A percentile compares a stretch with the other conserved stretches of the same genome.
Evolutionary conservation across 2,888 invertebrate genomes (phyloP).

Genomic region (Drosophila imparisetae): DNA sequence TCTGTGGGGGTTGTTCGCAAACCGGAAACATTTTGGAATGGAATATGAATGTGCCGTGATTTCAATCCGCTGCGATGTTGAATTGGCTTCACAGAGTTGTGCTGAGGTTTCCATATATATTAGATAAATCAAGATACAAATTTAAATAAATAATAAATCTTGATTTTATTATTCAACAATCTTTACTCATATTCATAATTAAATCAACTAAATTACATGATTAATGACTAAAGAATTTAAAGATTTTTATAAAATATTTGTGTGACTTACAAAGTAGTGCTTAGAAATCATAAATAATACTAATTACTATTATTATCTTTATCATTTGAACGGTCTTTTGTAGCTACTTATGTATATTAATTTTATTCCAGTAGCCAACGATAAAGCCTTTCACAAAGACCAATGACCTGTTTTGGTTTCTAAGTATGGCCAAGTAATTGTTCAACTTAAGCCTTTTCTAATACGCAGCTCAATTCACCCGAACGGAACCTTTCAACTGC

Average conservation of each 20-base stretch:
- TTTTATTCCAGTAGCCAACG: neutral
- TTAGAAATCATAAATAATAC: neutral
- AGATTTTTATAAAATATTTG: neutral
- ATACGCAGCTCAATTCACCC: constrained; percentile 41
- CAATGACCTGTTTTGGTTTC: neutral
- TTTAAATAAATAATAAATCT: neutral
- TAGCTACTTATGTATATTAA: neutral
- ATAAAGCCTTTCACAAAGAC: neutral
- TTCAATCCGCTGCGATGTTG: constrained; percentile 28
- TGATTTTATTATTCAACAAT: neutral
- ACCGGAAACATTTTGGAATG: constrained; percentile 55
- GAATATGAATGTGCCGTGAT: constrained; percentile 39
- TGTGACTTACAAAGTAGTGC: neutral
- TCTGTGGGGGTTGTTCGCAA: constrained; percentile 49
- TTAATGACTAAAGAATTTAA: neutral
- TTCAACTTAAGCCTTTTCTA: constrained; percentile 24
- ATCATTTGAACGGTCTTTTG: neutral
- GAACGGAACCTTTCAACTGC: constrained; percentile 46
- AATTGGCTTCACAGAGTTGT: neutral
- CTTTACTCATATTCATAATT: neutral
- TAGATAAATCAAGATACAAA: neutral
- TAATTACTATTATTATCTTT: neutral
- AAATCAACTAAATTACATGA: neutral
- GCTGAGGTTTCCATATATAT: constrained; percentile 4
- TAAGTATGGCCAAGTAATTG: constrained; percentile 3